Base-by-base conservation (phyloP, 2,113 vertebrate genomes). In the Loxodonta africana region DNA sequence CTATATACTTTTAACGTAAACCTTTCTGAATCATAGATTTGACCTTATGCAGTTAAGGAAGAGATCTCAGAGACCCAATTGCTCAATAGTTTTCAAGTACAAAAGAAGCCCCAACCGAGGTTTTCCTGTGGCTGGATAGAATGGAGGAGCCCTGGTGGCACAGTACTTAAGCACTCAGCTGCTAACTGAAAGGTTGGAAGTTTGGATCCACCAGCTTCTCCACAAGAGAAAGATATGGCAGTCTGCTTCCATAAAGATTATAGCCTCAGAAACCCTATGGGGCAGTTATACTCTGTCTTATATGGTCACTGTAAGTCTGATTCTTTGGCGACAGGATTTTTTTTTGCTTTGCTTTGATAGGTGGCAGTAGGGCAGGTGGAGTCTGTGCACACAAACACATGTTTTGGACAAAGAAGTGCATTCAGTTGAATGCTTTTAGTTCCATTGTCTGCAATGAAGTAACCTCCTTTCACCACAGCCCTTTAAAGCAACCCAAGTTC, bases 401-500 rank as follows among this genome's bases (percentile, higher is more conserved):
- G 7, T 90, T 26, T 33, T 46, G 6, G 17, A 41, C 6, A 94
- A 20, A 18, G 23, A 73, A 73, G 5, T 23, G 4, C 14, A 73
- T 90, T 93, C 53, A 92, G 48, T 6, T 15, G 88, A 95, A 88
- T 65, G 33, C 3, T 73, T 80, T 96, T 60, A 74, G 23, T 84
- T 91, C 9, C 67, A 74, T 88, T 14, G 12, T 30, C 20, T 94
- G 28, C 33, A 51, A 26, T 62, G 30, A 3, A 92, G 33, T 89
- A 89, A 69, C 80, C 48, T 69, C 46, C 44, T n/a, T 85, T 94
- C 8, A 3, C 73, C 26, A 73, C 14, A 67, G 51, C 5, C 46
- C 41, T 94, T 53, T n/a, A 89, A 91, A 90, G 60, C 18, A 85
- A 69, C 53, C 60, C 28, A 91, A 63, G 21, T 91, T 94, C n/a